Conservation (phyloP, 2,797 vertebrate genomes). For the Neosilurus hyrtlii region DNA sequence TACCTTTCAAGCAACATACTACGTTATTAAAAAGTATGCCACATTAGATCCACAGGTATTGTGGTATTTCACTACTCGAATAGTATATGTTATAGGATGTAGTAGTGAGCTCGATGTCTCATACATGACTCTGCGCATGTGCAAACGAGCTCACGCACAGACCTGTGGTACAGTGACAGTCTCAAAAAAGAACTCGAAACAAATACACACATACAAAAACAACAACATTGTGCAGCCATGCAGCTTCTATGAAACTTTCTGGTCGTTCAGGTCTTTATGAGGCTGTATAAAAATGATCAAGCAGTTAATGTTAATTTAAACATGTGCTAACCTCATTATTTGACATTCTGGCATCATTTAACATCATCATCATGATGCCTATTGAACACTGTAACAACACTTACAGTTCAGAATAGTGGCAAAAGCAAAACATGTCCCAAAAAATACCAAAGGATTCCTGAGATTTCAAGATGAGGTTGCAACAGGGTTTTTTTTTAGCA, state of each 20-base stretch:
- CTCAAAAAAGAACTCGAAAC: no score
- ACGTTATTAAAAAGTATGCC: neutral
- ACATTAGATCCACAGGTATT: neutral
- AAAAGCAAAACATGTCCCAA: neutral
- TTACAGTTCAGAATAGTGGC: no score
- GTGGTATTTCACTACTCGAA: neutral
- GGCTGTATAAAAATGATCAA: neutral
- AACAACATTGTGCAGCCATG: no score
- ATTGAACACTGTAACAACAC: no score
- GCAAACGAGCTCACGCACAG: neutral
- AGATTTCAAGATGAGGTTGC: neutral
- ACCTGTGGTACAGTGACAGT: no score
- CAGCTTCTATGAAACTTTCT: neutral
- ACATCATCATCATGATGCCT: no score
- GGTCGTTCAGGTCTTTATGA: neutral
- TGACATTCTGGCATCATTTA: no score
- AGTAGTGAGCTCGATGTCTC: neutral
- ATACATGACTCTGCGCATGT: neutral
- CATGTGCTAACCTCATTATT: no score
- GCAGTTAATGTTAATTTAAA: no score
- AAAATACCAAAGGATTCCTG: neutral
- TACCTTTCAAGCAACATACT: neutral
- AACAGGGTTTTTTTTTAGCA: neutral
- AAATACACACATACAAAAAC: no score
- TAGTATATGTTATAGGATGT: neutral